phyloP scores from a whole-genome alignment of 2,888 invertebrate species.

The Ichneumoninae sp. region DNA sequence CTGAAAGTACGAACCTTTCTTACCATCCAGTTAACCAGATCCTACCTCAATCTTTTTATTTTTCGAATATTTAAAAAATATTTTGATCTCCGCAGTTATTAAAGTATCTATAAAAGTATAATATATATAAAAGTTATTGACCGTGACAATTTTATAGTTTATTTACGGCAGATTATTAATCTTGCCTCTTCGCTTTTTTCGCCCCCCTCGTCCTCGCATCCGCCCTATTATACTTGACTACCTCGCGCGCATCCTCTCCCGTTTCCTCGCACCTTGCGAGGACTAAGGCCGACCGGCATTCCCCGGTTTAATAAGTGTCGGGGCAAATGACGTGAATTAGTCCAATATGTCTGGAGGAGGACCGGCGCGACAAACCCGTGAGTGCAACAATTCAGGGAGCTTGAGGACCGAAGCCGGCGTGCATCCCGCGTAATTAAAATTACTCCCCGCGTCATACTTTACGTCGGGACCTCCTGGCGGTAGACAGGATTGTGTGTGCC shows the following conservation, averaged over 20 bases:
- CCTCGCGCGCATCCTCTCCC: conserved; percentile 21
- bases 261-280: conserved; percentile 62
- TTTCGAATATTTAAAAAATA: no score
- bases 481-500: conserved; percentile 42
- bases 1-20: no score
- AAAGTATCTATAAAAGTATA: no score
- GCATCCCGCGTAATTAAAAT: conserved; percentile 79
- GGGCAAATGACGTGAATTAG: conserved; percentile 81
- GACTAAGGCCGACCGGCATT: conserved; percentile 79
- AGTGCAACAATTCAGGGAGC: conserved; percentile 78
- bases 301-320: conserved; percentile 82
- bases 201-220: background rate
- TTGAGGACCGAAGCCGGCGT: conserved; percentile 46
- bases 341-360: conserved; percentile 78
- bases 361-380: conserved; percentile 65
- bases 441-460: conserved; percentile 80
- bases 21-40: no score
- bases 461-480: conserved; percentile 63
- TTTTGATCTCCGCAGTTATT: no score
- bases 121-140: no score
- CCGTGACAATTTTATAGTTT: no score
- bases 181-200: background rate
- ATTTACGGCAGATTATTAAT: no score
- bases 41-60: no score
- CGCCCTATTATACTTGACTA: background rate